A percentile compares a stretch with the other conserved stretches of the same genome.
These are phyloP conservation scores for Phymorhynchus buccinoides DNA, from an alignment of 1,140 invertebrate genomes.

Conservation along the genomic window DNA sequence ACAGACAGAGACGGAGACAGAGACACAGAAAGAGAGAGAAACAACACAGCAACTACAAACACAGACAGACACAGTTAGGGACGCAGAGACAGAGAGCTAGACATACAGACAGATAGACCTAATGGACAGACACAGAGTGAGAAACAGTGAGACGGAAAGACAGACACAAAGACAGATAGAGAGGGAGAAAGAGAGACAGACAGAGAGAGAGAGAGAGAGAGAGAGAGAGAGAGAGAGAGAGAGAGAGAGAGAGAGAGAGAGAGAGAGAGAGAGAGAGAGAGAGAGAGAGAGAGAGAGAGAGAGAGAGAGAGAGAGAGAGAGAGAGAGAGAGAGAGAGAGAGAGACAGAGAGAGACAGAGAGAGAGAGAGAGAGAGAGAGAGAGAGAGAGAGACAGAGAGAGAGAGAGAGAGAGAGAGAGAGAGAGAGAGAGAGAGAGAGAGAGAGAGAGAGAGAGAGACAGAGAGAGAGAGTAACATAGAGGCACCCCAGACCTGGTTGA, in stretches of 20 bases:
- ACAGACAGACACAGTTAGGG: too few relatives aligned
- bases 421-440: conserved; percentile 16
- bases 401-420: background rate
- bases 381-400: background rate
- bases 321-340: background rate
- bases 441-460: background rate
- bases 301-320: background rate
- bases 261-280: conserved; percentile 16
- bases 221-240: background rate
- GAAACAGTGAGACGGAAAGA: background rate
- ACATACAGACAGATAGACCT: background rate
- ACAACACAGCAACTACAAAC: background rate
- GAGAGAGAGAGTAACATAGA: background rate
- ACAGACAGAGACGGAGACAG: too few relatives aligned
- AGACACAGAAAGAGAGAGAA: background rate
- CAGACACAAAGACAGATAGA: background rate
- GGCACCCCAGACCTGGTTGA: background rate
- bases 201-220: background rate
- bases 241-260: background rate
- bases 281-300: conserved; percentile 9
- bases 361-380: background rate
- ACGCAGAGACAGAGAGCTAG: too few relatives aligned
- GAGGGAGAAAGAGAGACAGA: background rate
- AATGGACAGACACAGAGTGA: background rate
- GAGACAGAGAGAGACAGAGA: background rate